Conservation (phyloP, 2,888 invertebrate species). For the Erebia epiphron region DNA sequence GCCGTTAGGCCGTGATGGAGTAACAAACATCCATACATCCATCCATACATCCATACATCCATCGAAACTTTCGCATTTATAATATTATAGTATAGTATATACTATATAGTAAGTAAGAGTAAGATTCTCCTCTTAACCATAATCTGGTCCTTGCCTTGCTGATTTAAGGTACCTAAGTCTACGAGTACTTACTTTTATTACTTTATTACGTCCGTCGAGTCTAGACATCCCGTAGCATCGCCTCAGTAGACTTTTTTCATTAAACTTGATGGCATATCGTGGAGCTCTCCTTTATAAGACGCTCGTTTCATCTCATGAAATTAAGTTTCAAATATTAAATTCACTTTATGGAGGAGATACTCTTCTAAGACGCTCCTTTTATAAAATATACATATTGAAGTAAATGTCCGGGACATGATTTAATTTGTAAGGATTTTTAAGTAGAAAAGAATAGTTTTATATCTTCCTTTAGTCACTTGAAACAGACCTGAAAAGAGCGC, state of each 20-base stretch:
- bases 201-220: slow-evolving; percentile 28
- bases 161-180: background rate
- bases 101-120: no score
- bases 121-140: background rate
- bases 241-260: slow-evolving; percentile 40
- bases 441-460: no score
- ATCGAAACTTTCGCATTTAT: no score
- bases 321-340: slow-evolving; percentile 78
- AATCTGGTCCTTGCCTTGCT: background rate
- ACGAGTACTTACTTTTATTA: slow-evolving; percentile 19
- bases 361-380: slow-evolving; percentile 34
- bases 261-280: slow-evolving; percentile 39
- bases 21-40: no score
- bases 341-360: slow-evolving; percentile 67
- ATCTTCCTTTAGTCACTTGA: no score
- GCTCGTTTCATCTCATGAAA: slow-evolving; percentile 66
- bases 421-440: background rate
- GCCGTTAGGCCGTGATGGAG: no score
- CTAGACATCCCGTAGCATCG: slow-evolving; percentile 36
- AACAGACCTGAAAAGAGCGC: no score
- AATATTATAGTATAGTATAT: no score
- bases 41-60: no score
- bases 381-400: slow-evolving; percentile 24
- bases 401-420: background rate
- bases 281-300: slow-evolving; percentile 40